Evolutionary conservation across 2,888 invertebrate genomes (phyloP).

Genomic region (Nebria salina): DNA sequence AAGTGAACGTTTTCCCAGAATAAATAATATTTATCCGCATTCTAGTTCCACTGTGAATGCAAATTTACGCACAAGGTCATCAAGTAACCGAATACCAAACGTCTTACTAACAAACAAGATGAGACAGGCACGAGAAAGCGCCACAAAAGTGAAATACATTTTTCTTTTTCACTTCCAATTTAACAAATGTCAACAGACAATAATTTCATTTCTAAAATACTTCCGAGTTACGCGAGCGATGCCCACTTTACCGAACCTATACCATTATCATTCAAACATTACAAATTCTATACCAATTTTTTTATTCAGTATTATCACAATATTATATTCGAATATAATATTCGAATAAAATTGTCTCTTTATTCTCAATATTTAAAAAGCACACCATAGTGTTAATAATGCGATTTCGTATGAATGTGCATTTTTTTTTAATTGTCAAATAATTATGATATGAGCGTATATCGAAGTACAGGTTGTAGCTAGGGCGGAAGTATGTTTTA

Average conservation of each 20-base stretch:
- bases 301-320: too few species aligned
- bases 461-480: neutral
- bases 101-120: constrained; percentile 1
- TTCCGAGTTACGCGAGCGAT: too few species aligned
- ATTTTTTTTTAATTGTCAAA: neutral
- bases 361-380: too few species aligned
- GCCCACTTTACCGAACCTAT: too few species aligned
- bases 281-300: too few species aligned
- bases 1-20: neutral
- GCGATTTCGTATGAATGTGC: too few species aligned
- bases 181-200: neutral
- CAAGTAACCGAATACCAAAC: constrained; percentile 1
- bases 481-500: neutral
- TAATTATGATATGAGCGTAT: neutral
- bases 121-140: neutral
- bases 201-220: neutral
- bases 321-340: too few species aligned
- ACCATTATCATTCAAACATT: too few species aligned
- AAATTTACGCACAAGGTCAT: neutral
- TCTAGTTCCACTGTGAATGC: constrained; percentile 1
- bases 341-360: too few species aligned
- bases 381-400: too few species aligned
- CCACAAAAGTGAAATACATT: neutral
- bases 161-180: neutral
- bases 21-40: neutral